phyloP scores from a whole-genome alignment of 2,797 vertebrate genomes.

The Okamejei kenojei region DNA sequence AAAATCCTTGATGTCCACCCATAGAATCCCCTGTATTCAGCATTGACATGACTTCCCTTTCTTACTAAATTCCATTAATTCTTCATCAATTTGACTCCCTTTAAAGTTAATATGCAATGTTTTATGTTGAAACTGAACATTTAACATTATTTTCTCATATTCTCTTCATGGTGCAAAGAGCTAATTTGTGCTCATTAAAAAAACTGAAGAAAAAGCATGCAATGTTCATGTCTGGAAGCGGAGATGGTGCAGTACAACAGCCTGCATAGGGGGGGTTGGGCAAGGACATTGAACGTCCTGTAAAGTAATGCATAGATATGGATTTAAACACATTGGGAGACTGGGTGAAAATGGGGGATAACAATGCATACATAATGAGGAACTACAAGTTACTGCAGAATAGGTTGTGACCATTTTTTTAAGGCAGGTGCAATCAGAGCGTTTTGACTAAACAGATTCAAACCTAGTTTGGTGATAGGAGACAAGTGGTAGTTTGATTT shows the following conservation, averaged over 20 bases:
- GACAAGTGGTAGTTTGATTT: no score
- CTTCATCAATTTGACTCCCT: not conserved
- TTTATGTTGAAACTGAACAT: not conserved
- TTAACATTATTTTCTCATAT: no score
- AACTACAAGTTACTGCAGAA: not conserved
- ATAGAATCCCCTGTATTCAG: not conserved
- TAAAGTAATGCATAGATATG: not conserved
- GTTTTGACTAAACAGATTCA: no score
- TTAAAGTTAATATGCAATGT: not conserved
- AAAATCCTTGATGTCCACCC: not conserved
- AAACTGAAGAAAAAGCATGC: not conserved
- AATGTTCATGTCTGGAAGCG: not conserved
- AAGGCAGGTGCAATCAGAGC: no score
- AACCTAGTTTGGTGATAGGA: no score
- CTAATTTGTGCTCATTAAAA: not conserved
- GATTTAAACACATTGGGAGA: not conserved
- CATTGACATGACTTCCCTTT: not conserved
- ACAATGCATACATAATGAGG: not conserved
- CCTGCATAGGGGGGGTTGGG: not conserved
- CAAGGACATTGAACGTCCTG: not conserved
- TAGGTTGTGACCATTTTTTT: no score
- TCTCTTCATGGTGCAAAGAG: not conserved
- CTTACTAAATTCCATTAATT: not conserved
- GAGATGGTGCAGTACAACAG: not conserved
- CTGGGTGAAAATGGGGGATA: not conserved